These are phyloP conservation scores for Eledona agricola DNA, from an alignment of 2,888 invertebrate genomes.

Conservation along the genomic window DNA sequence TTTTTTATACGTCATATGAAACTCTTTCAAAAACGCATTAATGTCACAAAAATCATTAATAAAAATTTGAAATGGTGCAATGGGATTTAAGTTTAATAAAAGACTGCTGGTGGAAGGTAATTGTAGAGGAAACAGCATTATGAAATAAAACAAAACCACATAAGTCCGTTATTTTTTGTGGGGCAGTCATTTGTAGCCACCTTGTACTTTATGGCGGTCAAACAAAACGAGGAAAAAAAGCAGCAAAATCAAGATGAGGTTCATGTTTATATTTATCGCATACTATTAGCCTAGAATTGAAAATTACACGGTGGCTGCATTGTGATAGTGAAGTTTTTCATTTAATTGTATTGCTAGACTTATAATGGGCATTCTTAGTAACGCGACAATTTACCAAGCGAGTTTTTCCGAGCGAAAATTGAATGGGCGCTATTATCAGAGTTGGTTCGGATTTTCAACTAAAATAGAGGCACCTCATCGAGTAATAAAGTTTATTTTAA, in stretches of 20 bases:
- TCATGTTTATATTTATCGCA: slow-evolving; percentile 17
- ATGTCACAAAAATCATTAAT: no score
- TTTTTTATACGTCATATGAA: no score
- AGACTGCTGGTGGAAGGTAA: no score
- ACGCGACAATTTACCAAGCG: slow-evolving; percentile 5
- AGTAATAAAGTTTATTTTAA: slow-evolving; percentile 13
- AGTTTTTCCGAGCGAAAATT: slow-evolving; percentile 7
- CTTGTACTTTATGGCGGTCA: slow-evolving; percentile 3
- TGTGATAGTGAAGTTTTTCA: slow-evolving; percentile 2
- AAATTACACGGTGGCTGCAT: slow-evolving; percentile 8
- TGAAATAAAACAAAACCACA: slow-evolving; percentile 6
- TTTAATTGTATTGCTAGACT: slow-evolving; percentile 8
- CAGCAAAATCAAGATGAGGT: slow-evolving; percentile 3
- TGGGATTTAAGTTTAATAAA: no score
- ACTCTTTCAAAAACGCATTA: no score
- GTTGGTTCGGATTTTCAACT: slow-evolving; percentile 8
- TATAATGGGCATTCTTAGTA: slow-evolving; percentile 16
- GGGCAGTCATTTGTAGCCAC: slow-evolving; percentile 1
- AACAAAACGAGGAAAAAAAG: slow-evolving; percentile 8
- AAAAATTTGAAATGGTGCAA: no score
- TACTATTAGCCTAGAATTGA: slow-evolving; percentile 16
- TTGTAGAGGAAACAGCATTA: slow-evolving; percentile 11
- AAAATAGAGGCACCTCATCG: slow-evolving; percentile 4
- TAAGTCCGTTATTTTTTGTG: no score
- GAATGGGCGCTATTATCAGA: slow-evolving; percentile 13